phyloP scores from a whole-genome alignment of 2,797 vertebrate genomes.

The Vultur gryphus region DNA sequence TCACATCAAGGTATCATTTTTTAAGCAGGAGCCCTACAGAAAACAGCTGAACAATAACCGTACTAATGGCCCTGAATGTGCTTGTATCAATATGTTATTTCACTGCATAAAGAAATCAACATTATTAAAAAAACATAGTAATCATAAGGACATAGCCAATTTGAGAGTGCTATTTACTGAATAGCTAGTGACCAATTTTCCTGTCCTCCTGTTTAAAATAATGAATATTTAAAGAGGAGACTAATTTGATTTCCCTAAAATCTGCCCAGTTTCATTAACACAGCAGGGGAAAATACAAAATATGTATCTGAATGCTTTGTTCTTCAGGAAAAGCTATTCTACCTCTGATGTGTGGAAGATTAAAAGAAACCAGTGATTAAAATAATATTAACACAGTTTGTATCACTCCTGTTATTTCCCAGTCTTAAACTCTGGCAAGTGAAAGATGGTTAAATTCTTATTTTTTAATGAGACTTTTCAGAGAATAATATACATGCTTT shows the following conservation, averaged over 20 bases:
- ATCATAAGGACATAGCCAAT: not conserved
- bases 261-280: conserved; percentile 12
- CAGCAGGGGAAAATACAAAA: not conserved
- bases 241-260: conserved; percentile 45
- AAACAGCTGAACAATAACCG: not conserved
- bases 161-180: conserved; percentile 17
- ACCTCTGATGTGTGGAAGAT: not conserved
- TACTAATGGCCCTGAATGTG: not conserved
- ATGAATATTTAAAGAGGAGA: conserved; percentile 38
- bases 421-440: not conserved
- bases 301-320: not conserved
- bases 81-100: conserved; percentile 7
- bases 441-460: not conserved
- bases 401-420: not conserved
- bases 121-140: not conserved
- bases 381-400: conserved; percentile 30
- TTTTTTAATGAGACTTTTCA: not conserved
- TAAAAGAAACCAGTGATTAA: conserved; percentile 3
- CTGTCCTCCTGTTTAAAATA: conserved; percentile 19
- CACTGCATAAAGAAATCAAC: not conserved
- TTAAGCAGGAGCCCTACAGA: not conserved
- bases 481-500: not conserved
- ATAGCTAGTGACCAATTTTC: conserved; percentile 14
- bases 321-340: not conserved
- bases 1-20: not conserved